These are phyloP conservation scores for Penaeus vannamei DNA, from an alignment of 1,140 invertebrate genomes.

Conservation along the genomic window DNA sequence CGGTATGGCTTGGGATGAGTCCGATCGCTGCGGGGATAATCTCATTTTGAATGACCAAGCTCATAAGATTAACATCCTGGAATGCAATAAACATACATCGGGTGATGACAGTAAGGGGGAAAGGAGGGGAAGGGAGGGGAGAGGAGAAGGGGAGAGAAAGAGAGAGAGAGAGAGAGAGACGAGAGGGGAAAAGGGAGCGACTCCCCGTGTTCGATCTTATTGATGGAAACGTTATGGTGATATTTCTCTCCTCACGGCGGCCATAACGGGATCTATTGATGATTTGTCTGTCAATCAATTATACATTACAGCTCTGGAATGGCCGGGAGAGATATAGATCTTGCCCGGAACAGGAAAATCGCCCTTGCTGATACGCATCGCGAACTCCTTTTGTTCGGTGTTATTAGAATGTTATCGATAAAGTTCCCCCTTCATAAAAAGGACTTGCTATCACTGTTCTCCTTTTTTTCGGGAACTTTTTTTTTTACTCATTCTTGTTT, in stretches of 20 bases:
- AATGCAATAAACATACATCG: conserved; percentile 42
- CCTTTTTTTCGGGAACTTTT: too few species aligned
- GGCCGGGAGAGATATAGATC: not conserved
- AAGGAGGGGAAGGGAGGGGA: not conserved
- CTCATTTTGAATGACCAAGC: conserved; percentile 1
- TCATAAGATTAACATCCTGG: conserved; percentile 41
- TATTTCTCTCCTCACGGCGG: not conserved
- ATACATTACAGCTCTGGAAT: not conserved
- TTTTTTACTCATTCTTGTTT: too few species aligned
- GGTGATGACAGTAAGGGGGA: too few species aligned
- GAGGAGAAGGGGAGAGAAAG: not conserved
- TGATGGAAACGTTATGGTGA: conserved; percentile 22
- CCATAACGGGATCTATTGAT: too few species aligned
- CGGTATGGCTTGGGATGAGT: too few species aligned
- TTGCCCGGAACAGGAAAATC: too few species aligned
- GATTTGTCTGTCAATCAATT: not conserved
- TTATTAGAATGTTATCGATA: too few species aligned
- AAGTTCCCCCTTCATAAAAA: too few species aligned
- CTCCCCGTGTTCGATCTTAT: not conserved
- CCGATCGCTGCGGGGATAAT: too few species aligned
- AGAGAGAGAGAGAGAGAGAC: not conserved
- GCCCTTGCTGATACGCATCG: too few species aligned
- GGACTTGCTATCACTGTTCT: too few species aligned
- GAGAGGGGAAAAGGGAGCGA: not conserved
- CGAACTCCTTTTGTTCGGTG: too few species aligned